Conservation (phyloP, 2,888 invertebrate species). For the Philaethria dido region DNA sequence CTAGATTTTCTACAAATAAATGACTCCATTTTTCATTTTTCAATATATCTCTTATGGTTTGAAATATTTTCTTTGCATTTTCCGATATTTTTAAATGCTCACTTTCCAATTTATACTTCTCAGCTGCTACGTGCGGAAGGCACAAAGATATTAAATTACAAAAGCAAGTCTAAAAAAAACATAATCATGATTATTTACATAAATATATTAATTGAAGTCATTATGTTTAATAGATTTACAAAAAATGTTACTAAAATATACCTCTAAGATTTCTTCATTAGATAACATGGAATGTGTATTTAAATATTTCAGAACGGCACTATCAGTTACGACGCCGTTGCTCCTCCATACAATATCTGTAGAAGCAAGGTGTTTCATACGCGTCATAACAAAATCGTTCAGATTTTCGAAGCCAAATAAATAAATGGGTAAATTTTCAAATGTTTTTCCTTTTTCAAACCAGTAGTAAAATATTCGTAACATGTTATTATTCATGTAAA, state of each 20-base stretch:
- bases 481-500: slow-evolving; percentile 72
- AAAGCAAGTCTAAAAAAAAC: slow-evolving; percentile 66
- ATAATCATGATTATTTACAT: slow-evolving; percentile 17
- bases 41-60: slow-evolving; percentile 60
- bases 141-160: slow-evolving; percentile 65
- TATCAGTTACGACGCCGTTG: slow-evolving; percentile 59
- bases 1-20: slow-evolving; percentile 71
- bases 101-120: slow-evolving; percentile 59
- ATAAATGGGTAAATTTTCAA: slow-evolving; percentile 71
- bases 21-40: slow-evolving; percentile 65
- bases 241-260: slow-evolving; percentile 40
- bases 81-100: slow-evolving; percentile 45
- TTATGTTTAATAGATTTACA: not conserved
- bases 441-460: slow-evolving; percentile 64
- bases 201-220: not conserved
- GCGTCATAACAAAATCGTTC: slow-evolving; percentile 68
- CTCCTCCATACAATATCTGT: slow-evolving; percentile 70
- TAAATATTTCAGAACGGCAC: slow-evolving; percentile 55
- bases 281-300: slow-evolving; percentile 49
- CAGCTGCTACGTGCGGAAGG: slow-evolving; percentile 68
- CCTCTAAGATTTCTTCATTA: slow-evolving; percentile 58
- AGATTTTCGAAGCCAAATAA: slow-evolving; percentile 65
- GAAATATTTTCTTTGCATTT: slow-evolving; percentile 62
- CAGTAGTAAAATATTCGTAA: slow-evolving; percentile 77
- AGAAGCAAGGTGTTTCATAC: slow-evolving; percentile 75